These are phyloP conservation scores for Aplodontia rufa DNA, from an alignment of 2,113 vertebrate genomes.

Conservation along the genomic window DNA sequence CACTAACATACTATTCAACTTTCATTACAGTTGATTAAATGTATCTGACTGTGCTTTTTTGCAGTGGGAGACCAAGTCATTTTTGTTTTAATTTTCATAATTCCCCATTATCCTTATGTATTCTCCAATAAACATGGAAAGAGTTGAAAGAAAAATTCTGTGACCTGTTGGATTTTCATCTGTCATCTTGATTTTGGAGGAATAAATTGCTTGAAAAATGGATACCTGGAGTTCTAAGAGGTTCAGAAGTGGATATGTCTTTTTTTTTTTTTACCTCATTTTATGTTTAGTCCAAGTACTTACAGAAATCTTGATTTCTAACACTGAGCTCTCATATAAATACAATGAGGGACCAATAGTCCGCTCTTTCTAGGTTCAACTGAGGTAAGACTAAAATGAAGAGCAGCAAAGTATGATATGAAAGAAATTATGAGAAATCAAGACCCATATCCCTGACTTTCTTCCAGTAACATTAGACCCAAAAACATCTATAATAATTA, in stretches of 20 bases:
- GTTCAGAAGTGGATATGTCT: background rate
- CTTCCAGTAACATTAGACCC: background rate
- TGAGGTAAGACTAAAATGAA: background rate
- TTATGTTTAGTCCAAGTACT: background rate
- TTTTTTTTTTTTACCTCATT: background rate
- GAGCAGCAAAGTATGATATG: background rate
- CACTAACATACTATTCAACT: background rate
- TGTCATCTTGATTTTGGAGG: background rate
- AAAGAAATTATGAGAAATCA: conserved; percentile 15
- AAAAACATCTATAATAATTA: background rate
- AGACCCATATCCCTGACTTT: background rate
- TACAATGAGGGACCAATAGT: background rate
- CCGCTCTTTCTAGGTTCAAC: background rate
- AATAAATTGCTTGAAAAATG: background rate
- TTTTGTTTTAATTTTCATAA: background rate
- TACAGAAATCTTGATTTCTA: background rate
- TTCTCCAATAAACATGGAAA: background rate
- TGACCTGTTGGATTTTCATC: background rate
- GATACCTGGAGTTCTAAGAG: background rate
- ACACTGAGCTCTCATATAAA: background rate
- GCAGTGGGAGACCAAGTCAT: background rate
- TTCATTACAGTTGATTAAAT: background rate
- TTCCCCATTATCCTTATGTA: background rate
- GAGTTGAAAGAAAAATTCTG: background rate
- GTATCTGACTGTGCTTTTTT: background rate